Conservation (phyloP, 2,888 invertebrate species). For the Ophion costatus region DNA sequence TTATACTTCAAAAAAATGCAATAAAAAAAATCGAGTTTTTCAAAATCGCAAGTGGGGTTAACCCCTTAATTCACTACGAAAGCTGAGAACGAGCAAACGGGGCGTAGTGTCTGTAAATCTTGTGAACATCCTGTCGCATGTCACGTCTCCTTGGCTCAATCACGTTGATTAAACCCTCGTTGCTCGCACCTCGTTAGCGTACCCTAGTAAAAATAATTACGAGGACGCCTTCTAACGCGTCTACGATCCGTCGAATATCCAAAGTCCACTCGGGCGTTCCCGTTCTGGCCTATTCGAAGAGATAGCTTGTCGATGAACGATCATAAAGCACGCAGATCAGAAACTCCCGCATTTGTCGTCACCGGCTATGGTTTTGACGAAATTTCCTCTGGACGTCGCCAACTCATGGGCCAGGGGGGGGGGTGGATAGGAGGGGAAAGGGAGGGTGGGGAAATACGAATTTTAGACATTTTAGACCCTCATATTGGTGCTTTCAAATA, state of each 20-base stretch:
- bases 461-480: too few relatives aligned
- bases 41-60: too few relatives aligned
- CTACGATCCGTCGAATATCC: conserved; percentile 36
- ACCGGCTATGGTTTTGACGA: too few relatives aligned
- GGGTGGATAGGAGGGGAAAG: too few relatives aligned
- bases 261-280: conserved; percentile 1
- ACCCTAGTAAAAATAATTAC: conserved; percentile 57
- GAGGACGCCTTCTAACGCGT: conserved; percentile 55
- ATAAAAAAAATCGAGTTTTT: too few relatives aligned
- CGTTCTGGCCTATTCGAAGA: too few relatives aligned
- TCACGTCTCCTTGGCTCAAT: conserved; percentile 15
- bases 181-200: conserved; percentile 56
- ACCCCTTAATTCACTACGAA: background rate
- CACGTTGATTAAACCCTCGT: conserved; percentile 45
- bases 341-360: too few relatives aligned
- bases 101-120: conserved; percentile 45
- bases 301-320: background rate
- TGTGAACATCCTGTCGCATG: conserved; percentile 8
- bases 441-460: too few relatives aligned
- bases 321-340: background rate
- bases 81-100: conserved; percentile 43
- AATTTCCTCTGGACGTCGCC: too few relatives aligned
- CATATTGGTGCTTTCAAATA: too few relatives aligned
- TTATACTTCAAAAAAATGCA: too few relatives aligned
- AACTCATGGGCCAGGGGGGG: too few relatives aligned